Percentiles rank a stretch among this genome's conserved stretches.
phyloP scores from a whole-genome alignment of 2,113 vertebrate genomes.

The Epinephelus moara region DNA sequence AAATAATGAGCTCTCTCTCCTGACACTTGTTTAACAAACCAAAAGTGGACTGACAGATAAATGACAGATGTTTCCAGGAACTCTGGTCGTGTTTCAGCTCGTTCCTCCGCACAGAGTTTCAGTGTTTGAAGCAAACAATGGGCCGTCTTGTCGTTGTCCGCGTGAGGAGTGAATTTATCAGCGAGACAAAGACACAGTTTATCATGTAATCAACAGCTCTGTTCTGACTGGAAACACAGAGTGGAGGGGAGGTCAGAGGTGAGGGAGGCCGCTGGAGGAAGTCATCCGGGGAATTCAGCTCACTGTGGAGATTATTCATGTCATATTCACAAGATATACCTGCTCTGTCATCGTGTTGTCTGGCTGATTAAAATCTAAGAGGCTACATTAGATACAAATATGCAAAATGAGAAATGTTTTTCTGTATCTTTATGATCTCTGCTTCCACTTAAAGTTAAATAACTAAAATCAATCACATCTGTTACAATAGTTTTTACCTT shows the following conservation, averaged over 20 bases:
- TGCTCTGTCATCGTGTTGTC: background rate
- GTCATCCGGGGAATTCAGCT: conserved; percentile 22
- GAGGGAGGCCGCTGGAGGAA: background rate
- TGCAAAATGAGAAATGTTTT: no score
- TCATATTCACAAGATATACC: background rate
- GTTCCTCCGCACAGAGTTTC: conserved; percentile 51
- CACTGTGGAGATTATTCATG: conserved; percentile 20
- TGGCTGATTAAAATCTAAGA: no score
- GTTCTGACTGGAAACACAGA: conserved; percentile 44
- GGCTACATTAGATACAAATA: no score
- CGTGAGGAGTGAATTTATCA: conserved; percentile 67
- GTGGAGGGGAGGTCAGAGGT: conserved; percentile 41
- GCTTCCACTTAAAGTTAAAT: no score
- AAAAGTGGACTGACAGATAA: conserved; percentile 1
- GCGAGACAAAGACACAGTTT: conserved; percentile 75
- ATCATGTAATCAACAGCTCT: conserved; percentile 51
- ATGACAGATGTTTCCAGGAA: conserved; percentile 28
- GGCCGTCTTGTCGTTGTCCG: conserved; percentile 46
- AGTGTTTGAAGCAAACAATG: conserved; percentile 75
- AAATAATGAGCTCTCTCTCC: background rate
- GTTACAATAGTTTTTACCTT: no score
- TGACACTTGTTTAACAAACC: background rate
- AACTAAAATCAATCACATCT: no score
- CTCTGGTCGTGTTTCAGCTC: background rate
- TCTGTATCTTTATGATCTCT: no score